phyloP scores from a whole-genome alignment of 2,113 vertebrate species.

The Pandion haliaetus region DNA sequence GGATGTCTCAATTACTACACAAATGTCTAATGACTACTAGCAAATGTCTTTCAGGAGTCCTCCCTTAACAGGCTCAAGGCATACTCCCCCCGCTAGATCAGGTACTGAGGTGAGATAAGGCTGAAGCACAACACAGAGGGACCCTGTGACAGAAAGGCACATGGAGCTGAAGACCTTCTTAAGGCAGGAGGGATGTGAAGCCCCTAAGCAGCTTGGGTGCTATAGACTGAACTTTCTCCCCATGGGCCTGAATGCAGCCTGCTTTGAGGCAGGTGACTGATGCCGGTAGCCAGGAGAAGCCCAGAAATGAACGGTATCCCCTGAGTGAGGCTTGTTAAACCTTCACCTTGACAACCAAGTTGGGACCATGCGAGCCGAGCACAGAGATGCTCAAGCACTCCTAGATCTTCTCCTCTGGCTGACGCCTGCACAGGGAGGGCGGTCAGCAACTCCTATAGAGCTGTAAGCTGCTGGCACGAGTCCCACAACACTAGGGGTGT shows the following conservation, averaged over 20 bases:
- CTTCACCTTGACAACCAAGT: not conserved
- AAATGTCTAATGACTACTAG: no score
- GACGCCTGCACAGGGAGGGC: not conserved
- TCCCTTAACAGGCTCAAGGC: not conserved
- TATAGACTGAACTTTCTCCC: not conserved
- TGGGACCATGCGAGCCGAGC: not conserved
- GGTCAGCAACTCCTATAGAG: not conserved
- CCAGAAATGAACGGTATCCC: not conserved
- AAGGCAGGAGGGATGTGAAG: not conserved
- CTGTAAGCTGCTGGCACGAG: not conserved
- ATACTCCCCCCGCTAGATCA: not conserved
- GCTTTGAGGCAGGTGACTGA: not conserved
- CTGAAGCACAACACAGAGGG: not conserved
- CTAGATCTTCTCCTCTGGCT: not conserved
- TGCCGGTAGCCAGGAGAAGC: not conserved
- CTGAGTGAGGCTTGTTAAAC: not conserved
- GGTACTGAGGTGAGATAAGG: not conserved
- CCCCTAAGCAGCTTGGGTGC: no score
- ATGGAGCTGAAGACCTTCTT: fast-evolving
- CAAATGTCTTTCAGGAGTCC: not conserved
- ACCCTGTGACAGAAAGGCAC: not conserved
- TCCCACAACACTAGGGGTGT: not conserved
- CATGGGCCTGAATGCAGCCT: not conserved
- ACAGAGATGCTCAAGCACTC: not conserved
- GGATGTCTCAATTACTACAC: not conserved